Base-by-base conservation (phyloP, 2,113 vertebrate genomes). In the Abramis brama region DNA sequence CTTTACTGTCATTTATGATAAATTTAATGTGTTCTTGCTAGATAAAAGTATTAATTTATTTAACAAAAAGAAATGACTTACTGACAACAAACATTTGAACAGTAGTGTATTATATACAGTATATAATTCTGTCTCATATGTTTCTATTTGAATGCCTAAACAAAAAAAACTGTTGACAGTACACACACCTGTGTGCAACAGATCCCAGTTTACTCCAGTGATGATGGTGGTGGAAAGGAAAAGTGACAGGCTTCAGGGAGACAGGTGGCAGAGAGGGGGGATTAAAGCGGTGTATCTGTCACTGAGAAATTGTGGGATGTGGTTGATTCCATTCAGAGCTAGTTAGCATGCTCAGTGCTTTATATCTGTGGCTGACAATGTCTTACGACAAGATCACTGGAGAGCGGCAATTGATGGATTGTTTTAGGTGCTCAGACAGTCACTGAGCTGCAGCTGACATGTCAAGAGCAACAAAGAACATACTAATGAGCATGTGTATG, bases 391-490 rank as follows among this genome's bases (percentile, higher is more conserved):
- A 47, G 57, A 60, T 79, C 39, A 80, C 19, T 11, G 30, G 30
- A 79, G 76, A 79, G 76, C 23, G 11, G 19, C 33, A 6, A 50
- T 27, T 66, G 59, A 64, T 47, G 60, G 79, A 81, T 47, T 5
- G n/a, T 66, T 19, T 30, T n/a, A 81, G 39, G 60, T 66, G 36
- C 1, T 30, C 25, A 84, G 11, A 50, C 33, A 36, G 23, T 21
- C 57, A 27, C 36, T 80, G 55, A 57, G 55, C 55, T 57, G 55
- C 55, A 7, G 55, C 55, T 57, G 79, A 80, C 59, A 66, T 21
- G 60, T 81, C 79, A 64, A 80, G 15, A 64, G 23, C n/a, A 64
- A 43, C 52, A 79, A 59, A 79, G 52, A 79, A 25, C n/a, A 73
- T 74, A 33, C 33, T 45, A 45, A 33, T 68, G n/a, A 68, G 60